Percentiles rank a stretch among this genome's conserved stretches.
Evolutionary conservation across 2,888 invertebrate species (phyloP).

Genomic region (Blastobasis adustella): DNA sequence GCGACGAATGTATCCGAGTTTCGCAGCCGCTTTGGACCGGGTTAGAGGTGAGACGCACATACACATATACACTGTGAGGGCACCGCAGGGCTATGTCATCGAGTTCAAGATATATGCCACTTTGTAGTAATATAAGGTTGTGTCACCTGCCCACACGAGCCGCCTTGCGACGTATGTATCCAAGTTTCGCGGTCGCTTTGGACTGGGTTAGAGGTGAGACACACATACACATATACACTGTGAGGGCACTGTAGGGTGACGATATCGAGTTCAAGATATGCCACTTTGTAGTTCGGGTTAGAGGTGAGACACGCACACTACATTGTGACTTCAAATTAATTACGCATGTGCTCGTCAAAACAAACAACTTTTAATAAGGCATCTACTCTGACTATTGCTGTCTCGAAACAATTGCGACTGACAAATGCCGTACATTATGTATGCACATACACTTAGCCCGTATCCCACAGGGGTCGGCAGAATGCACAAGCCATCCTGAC

Average conservation of each 20-base stretch:
- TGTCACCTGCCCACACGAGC: background rate
- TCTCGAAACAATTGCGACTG: no score
- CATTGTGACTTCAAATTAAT: no score
- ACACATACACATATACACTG: background rate
- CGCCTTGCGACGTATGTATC: background rate
- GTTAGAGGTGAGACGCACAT: background rate
- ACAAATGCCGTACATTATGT: no score
- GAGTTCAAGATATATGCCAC: background rate
- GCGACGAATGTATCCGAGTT: background rate
- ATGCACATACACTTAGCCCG: no score
- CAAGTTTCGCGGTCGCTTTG: background rate
- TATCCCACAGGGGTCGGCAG: no score
- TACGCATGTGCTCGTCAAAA: no score
- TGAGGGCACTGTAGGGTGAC: background rate
- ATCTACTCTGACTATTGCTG: no score
- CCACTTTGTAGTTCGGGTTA: background rate
- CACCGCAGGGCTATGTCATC: background rate
- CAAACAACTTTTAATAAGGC: no score
- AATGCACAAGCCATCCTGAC: no score
- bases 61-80: background rate
- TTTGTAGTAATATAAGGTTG: no score
- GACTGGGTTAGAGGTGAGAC: background rate
- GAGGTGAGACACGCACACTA: no score
- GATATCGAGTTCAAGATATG: background rate
- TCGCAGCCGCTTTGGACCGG: background rate